phyloP scores from a whole-genome alignment of 2,113 vertebrate species.

The Jaculus jaculus region DNA sequence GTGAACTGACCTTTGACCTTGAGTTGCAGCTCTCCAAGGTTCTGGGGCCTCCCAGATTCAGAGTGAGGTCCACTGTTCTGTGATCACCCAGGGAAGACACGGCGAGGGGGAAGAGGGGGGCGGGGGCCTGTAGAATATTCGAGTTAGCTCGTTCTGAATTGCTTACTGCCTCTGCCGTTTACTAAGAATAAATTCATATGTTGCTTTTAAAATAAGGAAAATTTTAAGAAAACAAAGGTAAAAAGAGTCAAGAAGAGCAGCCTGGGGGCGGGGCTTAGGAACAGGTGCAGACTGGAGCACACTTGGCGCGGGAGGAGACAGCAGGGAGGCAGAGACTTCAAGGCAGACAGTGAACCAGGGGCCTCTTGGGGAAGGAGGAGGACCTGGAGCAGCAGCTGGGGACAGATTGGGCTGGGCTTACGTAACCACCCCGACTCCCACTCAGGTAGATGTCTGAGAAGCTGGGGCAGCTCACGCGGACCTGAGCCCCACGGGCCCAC shows the following conservation, averaged over 20 bases:
- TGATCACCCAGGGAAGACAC: not conserved
- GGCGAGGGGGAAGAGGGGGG: not conserved
- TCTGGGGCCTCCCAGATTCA: not conserved
- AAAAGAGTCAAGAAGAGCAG: not conserved
- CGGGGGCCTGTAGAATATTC: not conserved
- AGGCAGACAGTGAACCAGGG: fast-evolving
- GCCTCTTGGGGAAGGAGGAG: not conserved
- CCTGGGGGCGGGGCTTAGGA: not conserved
- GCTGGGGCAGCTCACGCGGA: too few species aligned
- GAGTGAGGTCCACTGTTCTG: too few species aligned
- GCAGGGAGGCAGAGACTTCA: not conserved
- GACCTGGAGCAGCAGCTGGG: too few species aligned
- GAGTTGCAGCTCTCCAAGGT: not conserved
- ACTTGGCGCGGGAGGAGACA: too few species aligned
- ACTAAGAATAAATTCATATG: not conserved
- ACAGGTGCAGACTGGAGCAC: not conserved
- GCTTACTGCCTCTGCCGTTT: not conserved
- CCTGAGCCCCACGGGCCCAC: not conserved
- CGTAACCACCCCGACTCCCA: too few species aligned
- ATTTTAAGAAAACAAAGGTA: not conserved
- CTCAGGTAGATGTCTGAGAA: not conserved
- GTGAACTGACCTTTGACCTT: not conserved
- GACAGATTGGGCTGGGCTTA: not conserved
- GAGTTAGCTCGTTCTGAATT: not conserved
- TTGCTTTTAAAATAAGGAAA: not conserved